Base-by-base conservation (phyloP, 2,797 vertebrate genomes). In the Echiichthys vipera region DNA sequence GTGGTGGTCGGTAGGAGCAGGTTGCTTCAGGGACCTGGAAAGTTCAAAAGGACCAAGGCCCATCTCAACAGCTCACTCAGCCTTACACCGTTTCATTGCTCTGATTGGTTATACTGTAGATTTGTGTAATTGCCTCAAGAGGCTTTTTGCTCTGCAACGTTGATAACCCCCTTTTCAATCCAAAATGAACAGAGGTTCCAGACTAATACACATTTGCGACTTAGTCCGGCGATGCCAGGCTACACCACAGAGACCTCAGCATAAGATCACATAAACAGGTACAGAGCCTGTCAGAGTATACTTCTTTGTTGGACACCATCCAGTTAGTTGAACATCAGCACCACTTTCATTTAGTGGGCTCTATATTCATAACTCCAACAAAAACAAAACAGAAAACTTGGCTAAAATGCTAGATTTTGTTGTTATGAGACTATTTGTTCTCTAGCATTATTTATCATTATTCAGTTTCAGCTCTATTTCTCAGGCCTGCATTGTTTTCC, bases 351-450 rank as follows among this genome's bases (percentile, higher is more conserved):
- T 46, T 20, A 1, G 24, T 39, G 4, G 30, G 27, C 30, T 53
- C 9, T 39, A 6, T 64, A 10, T 56, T 40, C 30, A 75, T 53
- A 51, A 67, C 29, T 57, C 37, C 46, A 39, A 51, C 15, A 3
- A 72, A 56, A 65, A 20, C 50, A 32, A 25, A 64, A 39, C 30
- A 24, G 37, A 40, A 25, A 24, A 18, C 22, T 18, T 73, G 49
- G 51, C 27, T 5, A 1, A 0, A 57, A 18, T n/a, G 17, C 2
- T 14, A 39, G 30, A 5, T 56, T 46, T 30, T 75, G 37, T 45
- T 63, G 5, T 39, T 58, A 9, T 51, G 1, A 82, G 55, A 56
- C n/a, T 12, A 18, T 64, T 49, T 73, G 17, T 61, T 84, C 22
- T 13, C 55, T 3, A 4, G 8, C 46, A 32, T 59, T 24, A 7